Evolutionary conservation across 2,113 vertebrate genomes (phyloP).

Genomic region (Rynchops niger): DNA sequence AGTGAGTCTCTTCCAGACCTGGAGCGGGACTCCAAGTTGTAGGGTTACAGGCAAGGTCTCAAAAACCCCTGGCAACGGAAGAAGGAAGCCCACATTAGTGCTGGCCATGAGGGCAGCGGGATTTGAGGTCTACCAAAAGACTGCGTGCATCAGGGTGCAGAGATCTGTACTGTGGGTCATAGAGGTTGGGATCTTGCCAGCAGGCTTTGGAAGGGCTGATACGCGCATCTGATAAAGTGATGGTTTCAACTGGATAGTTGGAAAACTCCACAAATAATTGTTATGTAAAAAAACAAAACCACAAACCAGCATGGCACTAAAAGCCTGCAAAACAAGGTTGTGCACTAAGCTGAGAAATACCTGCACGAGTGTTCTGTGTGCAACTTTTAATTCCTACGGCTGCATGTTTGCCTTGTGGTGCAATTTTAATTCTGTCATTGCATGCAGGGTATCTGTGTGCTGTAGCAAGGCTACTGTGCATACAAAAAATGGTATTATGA

Average conservation of each 20-base stretch:
- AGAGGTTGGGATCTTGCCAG: rapidly evolving
- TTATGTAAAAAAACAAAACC: neutral
- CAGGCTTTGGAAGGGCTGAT: neutral
- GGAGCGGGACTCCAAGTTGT: neutral
- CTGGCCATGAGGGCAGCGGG: neutral
- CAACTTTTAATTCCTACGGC: neutral
- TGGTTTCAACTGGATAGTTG: neutral
- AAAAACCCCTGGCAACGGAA: neutral
- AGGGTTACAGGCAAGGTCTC: neutral
- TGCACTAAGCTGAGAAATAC: neutral
- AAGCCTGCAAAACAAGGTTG: neutral
- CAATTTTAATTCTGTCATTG: neutral
- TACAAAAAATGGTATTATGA: neutral
- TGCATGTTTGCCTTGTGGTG: neutral
- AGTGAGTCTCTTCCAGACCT: neutral
- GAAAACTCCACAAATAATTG: neutral
- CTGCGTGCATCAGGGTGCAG: neutral
- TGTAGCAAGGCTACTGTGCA: neutral
- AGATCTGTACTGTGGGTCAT: neutral
- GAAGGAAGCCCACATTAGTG: rapidly evolving
- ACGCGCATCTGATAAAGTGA: neutral
- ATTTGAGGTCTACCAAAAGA: neutral
- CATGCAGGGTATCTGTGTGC: neutral
- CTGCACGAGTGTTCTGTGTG: neutral
- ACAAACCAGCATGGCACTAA: neutral